These are phyloP conservation scores for Papilio dardanus DNA, from an alignment of 1,140 invertebrate genomes.

Conservation along the genomic window DNA sequence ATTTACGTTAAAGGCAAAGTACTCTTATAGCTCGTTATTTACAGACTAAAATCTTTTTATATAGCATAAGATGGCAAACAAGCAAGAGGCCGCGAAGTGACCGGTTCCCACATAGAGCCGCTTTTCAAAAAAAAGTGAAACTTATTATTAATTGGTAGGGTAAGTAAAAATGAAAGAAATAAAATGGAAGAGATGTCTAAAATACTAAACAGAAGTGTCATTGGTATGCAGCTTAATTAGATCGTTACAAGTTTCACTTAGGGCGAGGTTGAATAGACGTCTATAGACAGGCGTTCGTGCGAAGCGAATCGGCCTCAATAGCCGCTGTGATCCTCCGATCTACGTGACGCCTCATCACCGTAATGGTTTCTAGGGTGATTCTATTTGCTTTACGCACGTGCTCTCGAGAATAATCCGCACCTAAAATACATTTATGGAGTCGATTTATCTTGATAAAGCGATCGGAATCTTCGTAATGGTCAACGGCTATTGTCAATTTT, in stretches of 20 bases:
- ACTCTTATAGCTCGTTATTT: too few species aligned
- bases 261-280: slow-evolving; percentile 36
- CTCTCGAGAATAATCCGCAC: slow-evolving; percentile 17
- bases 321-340: slow-evolving; percentile 1
- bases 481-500: neutral
- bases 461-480: neutral
- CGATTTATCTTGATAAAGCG: slow-evolving; percentile 9
- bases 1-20: too few species aligned
- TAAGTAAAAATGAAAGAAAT: too few species aligned
- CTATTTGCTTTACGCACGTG: slow-evolving; percentile 32
- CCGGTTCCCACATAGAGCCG: too few species aligned
- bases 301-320: slow-evolving; percentile 46
- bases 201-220: neutral
- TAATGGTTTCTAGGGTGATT: slow-evolving; percentile 33
- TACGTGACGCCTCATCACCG: slow-evolving; percentile 31
- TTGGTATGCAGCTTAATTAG: neutral
- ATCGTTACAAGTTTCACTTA: slow-evolving; percentile 46
- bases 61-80: too few species aligned
- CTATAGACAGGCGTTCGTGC: slow-evolving; percentile 53
- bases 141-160: too few species aligned
- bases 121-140: too few species aligned
- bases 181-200: neutral
- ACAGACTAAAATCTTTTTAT: too few species aligned
- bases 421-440: slow-evolving; percentile 20
- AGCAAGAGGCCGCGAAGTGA: too few species aligned